Conservation (phyloP, 2,113 vertebrate species). For the Poicephalus gulielmi region DNA sequence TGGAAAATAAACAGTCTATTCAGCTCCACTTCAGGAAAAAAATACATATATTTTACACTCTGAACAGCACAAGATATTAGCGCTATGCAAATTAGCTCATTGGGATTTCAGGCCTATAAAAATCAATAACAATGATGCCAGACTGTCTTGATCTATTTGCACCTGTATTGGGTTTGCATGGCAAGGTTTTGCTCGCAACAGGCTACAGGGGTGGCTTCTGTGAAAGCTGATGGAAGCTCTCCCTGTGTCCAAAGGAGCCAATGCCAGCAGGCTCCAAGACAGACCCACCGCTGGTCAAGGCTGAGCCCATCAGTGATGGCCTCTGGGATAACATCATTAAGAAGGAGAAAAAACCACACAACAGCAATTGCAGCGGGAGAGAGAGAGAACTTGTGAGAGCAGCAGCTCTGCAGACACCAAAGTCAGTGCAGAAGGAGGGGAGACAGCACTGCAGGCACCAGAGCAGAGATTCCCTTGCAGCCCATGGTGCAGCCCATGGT, state of each 20-base stretch:
- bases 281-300: background rate
- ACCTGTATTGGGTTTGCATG: background rate
- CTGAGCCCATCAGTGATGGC: background rate
- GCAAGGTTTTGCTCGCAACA: background rate
- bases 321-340: background rate
- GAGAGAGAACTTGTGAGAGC: background rate
- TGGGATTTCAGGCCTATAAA: background rate
- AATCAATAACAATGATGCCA: background rate
- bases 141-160: background rate
- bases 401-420: background rate
- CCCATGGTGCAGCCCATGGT: background rate
- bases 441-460: background rate
- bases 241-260: background rate
- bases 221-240: background rate
- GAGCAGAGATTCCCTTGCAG: no score
- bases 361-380: background rate
- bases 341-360: background rate
- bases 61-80: background rate
- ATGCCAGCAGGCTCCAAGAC: background rate
- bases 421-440: background rate
- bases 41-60: background rate
- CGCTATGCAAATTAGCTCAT: background rate
- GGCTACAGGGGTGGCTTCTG: background rate
- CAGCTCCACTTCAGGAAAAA: background rate
- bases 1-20: constrained; percentile 48